phyloP scores from a whole-genome alignment of 2,888 invertebrate species.

The Branchinecta sandiegonensis region DNA sequence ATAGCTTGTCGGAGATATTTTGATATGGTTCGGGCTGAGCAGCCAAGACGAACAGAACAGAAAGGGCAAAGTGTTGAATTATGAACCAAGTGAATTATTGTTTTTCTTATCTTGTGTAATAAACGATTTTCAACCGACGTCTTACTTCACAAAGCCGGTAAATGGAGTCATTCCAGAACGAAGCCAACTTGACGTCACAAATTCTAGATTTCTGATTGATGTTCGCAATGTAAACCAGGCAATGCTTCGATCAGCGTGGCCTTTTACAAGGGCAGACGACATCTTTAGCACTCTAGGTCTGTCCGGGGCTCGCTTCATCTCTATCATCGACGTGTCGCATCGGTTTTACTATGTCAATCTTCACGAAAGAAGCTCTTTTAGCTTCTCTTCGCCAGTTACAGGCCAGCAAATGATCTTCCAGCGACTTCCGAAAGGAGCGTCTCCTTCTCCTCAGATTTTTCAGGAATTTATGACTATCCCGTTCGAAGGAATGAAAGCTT shows the following conservation, averaged over 20 bases:
- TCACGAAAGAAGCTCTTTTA: slow-evolving; percentile 2
- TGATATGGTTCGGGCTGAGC: no score
- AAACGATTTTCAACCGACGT: no score
- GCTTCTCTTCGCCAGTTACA: slow-evolving; percentile 11
- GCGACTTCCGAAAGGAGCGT: slow-evolving; percentile 7
- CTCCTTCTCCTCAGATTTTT: slow-evolving; percentile 5
- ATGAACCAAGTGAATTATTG: no score
- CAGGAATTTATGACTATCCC: not conserved
- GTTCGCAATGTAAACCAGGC: not conserved
- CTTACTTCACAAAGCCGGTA: no score
- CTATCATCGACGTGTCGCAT: slow-evolving; percentile 10
- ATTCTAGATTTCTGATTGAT: slow-evolving; percentile 1
- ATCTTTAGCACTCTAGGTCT: slow-evolving; percentile 14
- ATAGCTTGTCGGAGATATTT: no score
- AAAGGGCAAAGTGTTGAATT: no score
- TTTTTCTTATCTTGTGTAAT: no score
- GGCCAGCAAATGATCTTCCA: slow-evolving; percentile 8
- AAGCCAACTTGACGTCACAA: not conserved
- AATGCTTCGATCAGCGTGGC: not conserved
- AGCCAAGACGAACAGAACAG: no score
- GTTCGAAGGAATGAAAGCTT: slow-evolving; percentile 4
- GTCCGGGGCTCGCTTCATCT: slow-evolving; percentile 11
- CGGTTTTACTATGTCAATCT: not conserved
- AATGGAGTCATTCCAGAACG: no score
- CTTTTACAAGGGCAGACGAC: not conserved